These are phyloP conservation scores for Aphelenchoides fujianensis DNA, from an alignment of 1,140 invertebrate species.

Conservation along the genomic window DNA sequence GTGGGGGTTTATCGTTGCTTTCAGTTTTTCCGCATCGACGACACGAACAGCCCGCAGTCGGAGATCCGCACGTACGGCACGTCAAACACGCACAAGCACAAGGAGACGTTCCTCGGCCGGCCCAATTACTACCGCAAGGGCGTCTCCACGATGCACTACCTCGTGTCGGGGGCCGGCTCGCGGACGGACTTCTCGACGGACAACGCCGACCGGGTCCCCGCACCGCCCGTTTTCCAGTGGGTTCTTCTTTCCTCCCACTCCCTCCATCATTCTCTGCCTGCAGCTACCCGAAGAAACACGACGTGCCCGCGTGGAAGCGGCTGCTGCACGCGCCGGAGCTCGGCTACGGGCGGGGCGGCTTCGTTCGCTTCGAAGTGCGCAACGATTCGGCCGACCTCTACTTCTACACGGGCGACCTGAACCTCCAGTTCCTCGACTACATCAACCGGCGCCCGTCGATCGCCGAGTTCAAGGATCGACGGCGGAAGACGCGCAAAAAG, in stretches of 20 bases:
- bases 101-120: constrained; percentile 4
- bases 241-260: constrained; percentile 8
- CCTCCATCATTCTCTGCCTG: constrained; percentile 23
- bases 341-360: constrained; percentile 28
- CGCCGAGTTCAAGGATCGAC: constrained; percentile 10
- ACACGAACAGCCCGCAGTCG: constrained; percentile 12
- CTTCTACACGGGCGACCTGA: constrained; percentile 32
- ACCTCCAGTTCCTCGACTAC: constrained; percentile 32
- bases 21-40: constrained; percentile 37
- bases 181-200: constrained; percentile 43
- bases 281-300: constrained; percentile 5
- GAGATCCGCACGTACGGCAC: background rate
- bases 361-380: constrained; percentile 32
- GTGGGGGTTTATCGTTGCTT: constrained; percentile 2
- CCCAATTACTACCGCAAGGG: constrained; percentile 9
- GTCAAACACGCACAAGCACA: background rate
- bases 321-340: constrained; percentile 14
- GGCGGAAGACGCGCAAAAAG: constrained; percentile 9
- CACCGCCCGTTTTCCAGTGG: background rate
- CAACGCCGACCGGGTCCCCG: background rate
- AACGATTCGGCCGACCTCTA: constrained; percentile 23
- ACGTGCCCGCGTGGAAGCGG: constrained; percentile 29
- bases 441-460: constrained; percentile 29
- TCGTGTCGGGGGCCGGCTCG: constrained; percentile 57
- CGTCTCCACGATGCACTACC: constrained; percentile 39